Base-by-base conservation (phyloP, 2,888 invertebrate genomes). In the Microctonus brassicae region DNA sequence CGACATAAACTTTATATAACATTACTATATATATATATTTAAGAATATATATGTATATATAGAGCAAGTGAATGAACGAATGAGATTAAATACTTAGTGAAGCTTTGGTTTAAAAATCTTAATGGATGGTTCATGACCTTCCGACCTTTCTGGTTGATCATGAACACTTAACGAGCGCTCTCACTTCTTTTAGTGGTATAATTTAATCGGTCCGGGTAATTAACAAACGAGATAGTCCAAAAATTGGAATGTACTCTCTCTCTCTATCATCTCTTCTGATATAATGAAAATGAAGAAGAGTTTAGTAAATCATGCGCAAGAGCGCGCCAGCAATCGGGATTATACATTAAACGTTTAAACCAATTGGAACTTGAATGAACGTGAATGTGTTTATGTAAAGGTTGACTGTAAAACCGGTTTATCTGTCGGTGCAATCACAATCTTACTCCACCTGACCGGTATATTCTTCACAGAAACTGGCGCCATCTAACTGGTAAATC, bases 331-430 rank as follows among this genome's bases (percentile, higher is more conserved):
- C 10, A 17, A 34, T 17, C 33, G 20, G 33, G 3, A 58, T 17
- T 4, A 29, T 57, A 9, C n/a, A n/a, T n/a, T 55, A 7, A 11
- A 29, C n/a, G 34, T 20, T 17, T 17, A n/a, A 39, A 39, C 42
- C 61, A 22, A 42, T 36, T 62, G 36, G 2, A 34, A 36, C 24
- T n/a, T 62, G 61, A 62, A 62, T 62, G 61, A 62, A 62, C 36
- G 26, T 55, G 13, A 26, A 2, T 9, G 52, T 17, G 20, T 17
- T 6, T 47, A n/a, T 17, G 7, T 53, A 20, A 20, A 24, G 55
- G 1, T 7, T 17, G 17, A 17, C 17, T 9, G 6, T 13, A 24
- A 11, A 29, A 55, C 55, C 55, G 55, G 55, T 55, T 55, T 29
- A 10, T 13, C 55, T 26, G 55, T 29, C 29, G 55, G 55, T 55